phyloP scores from a whole-genome alignment of 2,797 vertebrate species.

The Myotis daubentonii region DNA sequence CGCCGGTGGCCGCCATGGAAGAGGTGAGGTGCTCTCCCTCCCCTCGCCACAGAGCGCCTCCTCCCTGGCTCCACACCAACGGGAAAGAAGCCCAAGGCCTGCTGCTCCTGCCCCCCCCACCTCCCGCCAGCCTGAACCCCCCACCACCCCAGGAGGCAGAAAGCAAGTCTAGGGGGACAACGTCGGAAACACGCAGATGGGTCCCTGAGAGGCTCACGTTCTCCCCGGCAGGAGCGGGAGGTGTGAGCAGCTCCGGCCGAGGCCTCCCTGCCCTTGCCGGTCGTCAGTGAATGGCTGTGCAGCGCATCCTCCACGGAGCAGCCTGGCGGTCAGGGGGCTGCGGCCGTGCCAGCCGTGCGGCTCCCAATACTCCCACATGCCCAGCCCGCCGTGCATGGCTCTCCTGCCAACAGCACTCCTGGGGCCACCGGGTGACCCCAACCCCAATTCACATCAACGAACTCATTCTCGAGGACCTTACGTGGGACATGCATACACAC shows the following conservation, averaged over 20 bases:
- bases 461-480: neutral
- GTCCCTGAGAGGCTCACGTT: neutral
- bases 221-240: neutral
- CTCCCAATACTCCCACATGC: rapidly evolving
- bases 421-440: neutral
- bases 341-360: too few relatives aligned
- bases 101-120: too few relatives aligned
- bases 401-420: neutral
- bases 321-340: neutral
- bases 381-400: neutral
- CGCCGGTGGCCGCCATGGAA: too few relatives aligned
- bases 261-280: neutral
- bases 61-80: too few relatives aligned
- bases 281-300: neutral
- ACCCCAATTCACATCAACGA: neutral
- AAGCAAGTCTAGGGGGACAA: too few relatives aligned
- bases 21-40: too few relatives aligned
- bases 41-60: too few relatives aligned
- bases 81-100: too few relatives aligned
- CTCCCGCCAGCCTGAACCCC: too few relatives aligned
- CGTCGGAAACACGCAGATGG: too few relatives aligned
- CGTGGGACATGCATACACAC: rapidly evolving
- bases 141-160: too few relatives aligned
- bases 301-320: rapidly evolving
- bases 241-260: rapidly evolving